A percentile compares a stretch with the other conserved stretches of the same genome.
Evolutionary conservation across 2,113 vertebrate species (phyloP).

Genomic region (Ursus arctos): DNA sequence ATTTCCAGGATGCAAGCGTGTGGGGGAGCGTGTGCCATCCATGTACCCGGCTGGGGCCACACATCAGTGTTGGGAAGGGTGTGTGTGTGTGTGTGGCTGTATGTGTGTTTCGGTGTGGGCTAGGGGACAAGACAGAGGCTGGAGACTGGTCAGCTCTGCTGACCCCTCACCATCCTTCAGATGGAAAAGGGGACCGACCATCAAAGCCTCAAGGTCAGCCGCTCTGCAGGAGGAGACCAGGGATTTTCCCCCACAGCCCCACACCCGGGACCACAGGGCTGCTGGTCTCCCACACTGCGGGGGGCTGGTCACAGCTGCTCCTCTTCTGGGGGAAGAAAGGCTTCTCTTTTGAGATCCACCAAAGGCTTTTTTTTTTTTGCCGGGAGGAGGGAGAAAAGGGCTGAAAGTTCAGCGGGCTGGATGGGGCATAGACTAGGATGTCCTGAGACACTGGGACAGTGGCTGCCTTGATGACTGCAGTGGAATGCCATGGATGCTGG

Average conservation of each 20-base stretch:
- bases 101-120: fast-evolving
- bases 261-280: too few species aligned
- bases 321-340: too few species aligned
- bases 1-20: not conserved
- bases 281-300: not conserved
- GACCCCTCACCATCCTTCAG: not conserved
- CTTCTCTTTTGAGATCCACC: not conserved
- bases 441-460: not conserved
- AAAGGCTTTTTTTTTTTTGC: too few species aligned
- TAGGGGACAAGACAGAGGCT: not conserved
- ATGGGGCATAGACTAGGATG: not conserved
- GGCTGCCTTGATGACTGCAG: fast-evolving
- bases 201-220: slow-evolving; percentile 65
- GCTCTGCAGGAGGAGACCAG: not conserved
- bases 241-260: not conserved
- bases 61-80: not conserved
- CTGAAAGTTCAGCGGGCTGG: not conserved
- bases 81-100: not conserved
- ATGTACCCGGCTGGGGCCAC: too few species aligned
- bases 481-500: not conserved
- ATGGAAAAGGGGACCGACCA: not conserved
- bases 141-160: not conserved
- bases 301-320: not conserved
- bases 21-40: fast-evolving
- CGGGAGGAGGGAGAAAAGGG: not conserved